Base-by-base conservation (phyloP, 2,888 invertebrate genomes). In the Philaethria dido region DNA sequence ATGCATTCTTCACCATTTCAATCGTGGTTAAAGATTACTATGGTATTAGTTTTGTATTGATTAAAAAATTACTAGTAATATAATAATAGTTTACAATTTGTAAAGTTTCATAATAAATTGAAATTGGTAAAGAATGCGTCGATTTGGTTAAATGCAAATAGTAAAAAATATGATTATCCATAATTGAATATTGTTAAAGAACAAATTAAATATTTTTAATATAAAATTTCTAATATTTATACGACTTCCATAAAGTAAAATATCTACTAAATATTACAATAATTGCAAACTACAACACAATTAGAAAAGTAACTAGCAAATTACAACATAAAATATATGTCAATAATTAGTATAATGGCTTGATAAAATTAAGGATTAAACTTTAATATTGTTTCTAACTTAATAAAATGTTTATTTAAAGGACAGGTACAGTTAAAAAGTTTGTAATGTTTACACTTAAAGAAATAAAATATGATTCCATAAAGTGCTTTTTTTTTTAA, bases 1-100 rank as follows among this genome's bases (percentile, higher is more conserved):
- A 66, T 69, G 68, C 69, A 55, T 67, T 72, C 52, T 52, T 69
- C 22, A 36, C 29, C 18, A 33, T 62, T 57, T 55, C 18, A 39
- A 20, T 36, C 18, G 39, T 13, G 6, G 39, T 11, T 39, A 13
- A 39, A 3, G 8, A 39, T 13, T n/a, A n/a, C n/a, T n/a, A 22
- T 22, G 39, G 55, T 16, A 44, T 44, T 44, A 44, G 16, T 8
- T 44, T 39, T 39, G 2, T 13, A 13, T 39, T 39, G 39, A 39
- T 33, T 33, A 33, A 8, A 8, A 8, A 8, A 33, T 33, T 33
- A 33, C 25, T 25, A 25, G 25, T 4, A 25, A 25, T 2, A 4
- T 25, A 25, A 25, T n/a, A n/a, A n/a, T n/a, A n/a, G n/a, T n/a
- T n/a, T n/a, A n/a, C n/a, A n/a, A n/a, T n/a, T n/a, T n/a, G n/a